phyloP scores from a whole-genome alignment of 1,140 invertebrate species.

The Cydia strobilella region DNA sequence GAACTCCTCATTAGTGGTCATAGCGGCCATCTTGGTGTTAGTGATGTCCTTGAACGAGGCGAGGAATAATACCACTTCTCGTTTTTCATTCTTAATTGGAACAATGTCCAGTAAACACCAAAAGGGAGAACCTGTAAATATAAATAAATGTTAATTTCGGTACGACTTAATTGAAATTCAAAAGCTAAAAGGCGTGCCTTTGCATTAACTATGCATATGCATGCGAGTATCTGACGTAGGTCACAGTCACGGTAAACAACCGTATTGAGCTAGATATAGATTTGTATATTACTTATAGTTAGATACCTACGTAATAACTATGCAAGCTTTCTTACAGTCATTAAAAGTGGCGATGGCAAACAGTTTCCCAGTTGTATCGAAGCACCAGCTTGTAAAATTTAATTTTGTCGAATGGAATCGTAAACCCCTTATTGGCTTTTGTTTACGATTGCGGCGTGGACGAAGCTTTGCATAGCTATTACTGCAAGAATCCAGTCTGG shows the following conservation, averaged over 20 bases:
- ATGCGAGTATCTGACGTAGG: constrained; percentile 10
- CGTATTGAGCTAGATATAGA: neutral
- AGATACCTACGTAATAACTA: no score
- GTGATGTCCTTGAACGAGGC: constrained; percentile 99
- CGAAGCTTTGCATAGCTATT: constrained; percentile 47
- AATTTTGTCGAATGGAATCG: constrained; percentile 71
- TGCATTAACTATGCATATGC: constrained; percentile 34
- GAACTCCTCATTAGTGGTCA: constrained; percentile 88
- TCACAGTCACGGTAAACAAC: neutral
- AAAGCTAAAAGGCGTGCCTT: constrained; percentile 33
- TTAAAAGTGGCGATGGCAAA: constrained; percentile 56
- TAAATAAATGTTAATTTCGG: constrained; percentile 45
- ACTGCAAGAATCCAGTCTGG: constrained; percentile 9
- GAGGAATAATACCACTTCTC: constrained; percentile 97
- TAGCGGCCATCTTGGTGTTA: constrained; percentile 91
- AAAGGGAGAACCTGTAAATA: constrained; percentile 90
- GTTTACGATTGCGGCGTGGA: constrained; percentile 65
- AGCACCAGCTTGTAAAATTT: constrained; percentile 65
- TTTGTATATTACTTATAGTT: no score
- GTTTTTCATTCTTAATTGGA: constrained; percentile 98
- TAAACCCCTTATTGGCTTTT: constrained; percentile 69
- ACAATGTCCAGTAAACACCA: constrained; percentile 98
- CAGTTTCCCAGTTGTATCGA: constrained; percentile 44
- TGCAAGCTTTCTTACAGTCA: constrained; percentile 34
- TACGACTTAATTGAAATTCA: constrained; percentile 35